Percentiles rank a stretch among this genome's conserved stretches.
phyloP scores from a whole-genome alignment of 2,797 vertebrate species.

The Falco naumanni region DNA sequence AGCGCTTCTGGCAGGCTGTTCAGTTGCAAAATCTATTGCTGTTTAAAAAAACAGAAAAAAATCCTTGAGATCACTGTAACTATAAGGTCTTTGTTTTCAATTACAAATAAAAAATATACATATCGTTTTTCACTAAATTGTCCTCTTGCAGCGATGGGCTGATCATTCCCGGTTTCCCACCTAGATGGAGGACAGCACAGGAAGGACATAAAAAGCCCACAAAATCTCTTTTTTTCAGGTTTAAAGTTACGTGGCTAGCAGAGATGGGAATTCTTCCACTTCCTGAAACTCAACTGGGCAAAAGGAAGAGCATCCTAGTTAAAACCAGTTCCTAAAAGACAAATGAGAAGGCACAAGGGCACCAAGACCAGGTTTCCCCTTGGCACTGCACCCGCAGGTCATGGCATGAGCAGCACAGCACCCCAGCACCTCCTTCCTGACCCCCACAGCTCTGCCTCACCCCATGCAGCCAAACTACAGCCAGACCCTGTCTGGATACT shows the following conservation, averaged over 20 bases:
- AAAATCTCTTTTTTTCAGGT: neutral
- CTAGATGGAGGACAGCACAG: neutral
- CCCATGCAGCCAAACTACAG: neutral
- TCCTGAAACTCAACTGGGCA: rapidly evolving
- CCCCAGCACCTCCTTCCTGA: too few species aligned
- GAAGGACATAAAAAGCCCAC: neutral
- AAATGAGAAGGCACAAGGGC: neutral
- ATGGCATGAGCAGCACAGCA: too few species aligned
- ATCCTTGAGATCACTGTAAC: neutral
- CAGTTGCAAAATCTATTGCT: neutral
- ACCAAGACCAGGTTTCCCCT: neutral
- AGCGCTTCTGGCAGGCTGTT: neutral
- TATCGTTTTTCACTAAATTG: neutral
- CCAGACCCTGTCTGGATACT: neutral
- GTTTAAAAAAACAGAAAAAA: neutral
- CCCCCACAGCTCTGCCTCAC: neutral
- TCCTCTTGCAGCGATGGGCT: neutral
- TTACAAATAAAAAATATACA: neutral
- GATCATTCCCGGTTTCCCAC: neutral
- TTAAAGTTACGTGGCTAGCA: neutral
- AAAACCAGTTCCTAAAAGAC: neutral
- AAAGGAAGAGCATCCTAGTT: neutral
- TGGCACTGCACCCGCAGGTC: neutral
- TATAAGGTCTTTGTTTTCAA: neutral
- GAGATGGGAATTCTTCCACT: neutral